A percentile compares a stretch with the other conserved stretches of the same genome.
Conservation (phyloP, 2,797 vertebrate species). For the Molossus molossus region DNA sequence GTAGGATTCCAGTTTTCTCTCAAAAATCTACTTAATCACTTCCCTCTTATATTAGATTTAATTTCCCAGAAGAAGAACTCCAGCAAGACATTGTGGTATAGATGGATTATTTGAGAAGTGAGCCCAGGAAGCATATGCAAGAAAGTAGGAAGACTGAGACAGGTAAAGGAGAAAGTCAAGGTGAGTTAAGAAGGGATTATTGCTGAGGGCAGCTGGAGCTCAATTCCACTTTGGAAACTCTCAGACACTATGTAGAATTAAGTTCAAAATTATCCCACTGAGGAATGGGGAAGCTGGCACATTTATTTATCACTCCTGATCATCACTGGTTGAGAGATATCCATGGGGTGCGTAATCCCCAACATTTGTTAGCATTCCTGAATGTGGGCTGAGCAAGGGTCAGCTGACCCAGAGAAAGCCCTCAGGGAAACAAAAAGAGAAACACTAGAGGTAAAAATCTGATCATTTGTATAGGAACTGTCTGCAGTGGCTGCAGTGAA, state of each 20-base stretch:
- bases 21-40: slow-evolving; percentile 43
- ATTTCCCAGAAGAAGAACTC: not conserved
- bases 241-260: not conserved
- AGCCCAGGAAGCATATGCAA: not conserved
- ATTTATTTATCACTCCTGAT: not conserved
- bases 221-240: not conserved
- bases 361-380: not conserved
- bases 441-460: not conserved
- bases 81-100: not conserved
- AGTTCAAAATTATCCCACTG: not conserved
- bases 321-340: not conserved
- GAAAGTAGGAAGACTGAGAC: not conserved
- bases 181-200: not conserved
- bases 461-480: not conserved
- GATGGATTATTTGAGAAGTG: not conserved
- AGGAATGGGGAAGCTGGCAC: not conserved
- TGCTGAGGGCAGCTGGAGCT: not conserved
- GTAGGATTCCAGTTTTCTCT: not conserved
- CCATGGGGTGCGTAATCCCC: not conserved
- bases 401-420: not conserved
- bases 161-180: not conserved
- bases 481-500: not conserved
- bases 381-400: not conserved
- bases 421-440: not conserved
- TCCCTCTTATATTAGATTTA: not conserved